Base-by-base conservation (phyloP, 2,113 vertebrate genomes). In the Oncorhynchus keta region DNA sequence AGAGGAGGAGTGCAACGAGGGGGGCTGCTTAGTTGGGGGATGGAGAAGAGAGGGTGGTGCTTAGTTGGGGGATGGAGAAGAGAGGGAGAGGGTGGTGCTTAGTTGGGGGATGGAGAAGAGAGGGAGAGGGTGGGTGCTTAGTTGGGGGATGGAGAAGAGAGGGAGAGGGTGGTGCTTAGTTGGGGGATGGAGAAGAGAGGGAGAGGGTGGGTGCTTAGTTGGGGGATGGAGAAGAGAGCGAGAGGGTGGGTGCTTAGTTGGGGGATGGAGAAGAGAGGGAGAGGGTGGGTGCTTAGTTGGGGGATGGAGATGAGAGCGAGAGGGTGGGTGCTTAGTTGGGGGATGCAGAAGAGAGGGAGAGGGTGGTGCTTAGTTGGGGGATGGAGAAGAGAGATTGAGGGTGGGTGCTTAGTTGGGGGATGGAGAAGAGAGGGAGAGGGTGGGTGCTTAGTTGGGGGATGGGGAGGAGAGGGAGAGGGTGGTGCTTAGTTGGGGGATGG, bases 171-270 rank as follows among this genome's bases (percentile, higher is more conserved):
- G 32, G 35, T 35, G 35, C 35, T 35, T 35, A 35, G 35, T 35
- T 35, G 35, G 35, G 32, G 35, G 35, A 35, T 35, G 35, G 35
- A 35, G 35, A 35, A 35, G 32, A 35, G 35, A 35, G 35, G 35
- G 6, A 30, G 66, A 68, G 59, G 59, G 59, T 6, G 24, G 59
- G 7, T 61, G 20, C 57, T n/a, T 18, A n/a, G 20, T 5, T 61
- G 59, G 55, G 76, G 76, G 13, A 32, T 32, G 32, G 72, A 75
- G 73, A 65, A 61, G 70, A 26, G 74, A 26, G 65, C 73, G 78
- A 24, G 20, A 20, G 57, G 0, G 30, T 4, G 30, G 24, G 24
- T 24, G 24, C 24, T 24, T 24, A 24, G 24, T 24, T 24, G 24
- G 24, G 24, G 24, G 24, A 24, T 24, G 24, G 1, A 24, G 24